Evolutionary conservation across 2,888 invertebrate genomes (phyloP).

Genomic region (Dryomyza anilis): DNA sequence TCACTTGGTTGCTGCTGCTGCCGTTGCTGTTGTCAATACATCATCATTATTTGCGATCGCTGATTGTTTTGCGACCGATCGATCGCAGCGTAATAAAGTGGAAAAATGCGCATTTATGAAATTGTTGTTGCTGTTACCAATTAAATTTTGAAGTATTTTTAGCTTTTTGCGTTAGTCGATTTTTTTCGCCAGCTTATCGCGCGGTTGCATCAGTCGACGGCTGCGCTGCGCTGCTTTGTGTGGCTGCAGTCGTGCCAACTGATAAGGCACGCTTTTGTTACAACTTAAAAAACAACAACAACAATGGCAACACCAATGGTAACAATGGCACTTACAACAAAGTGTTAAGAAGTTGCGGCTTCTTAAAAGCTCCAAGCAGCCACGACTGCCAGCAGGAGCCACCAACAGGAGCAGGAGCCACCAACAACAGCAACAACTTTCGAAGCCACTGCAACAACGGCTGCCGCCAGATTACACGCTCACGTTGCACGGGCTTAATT

Average conservation of each 20-base stretch:
- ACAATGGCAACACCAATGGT: background rate
- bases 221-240: background rate
- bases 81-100: no score
- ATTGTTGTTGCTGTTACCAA: no score
- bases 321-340: conserved; percentile 3
- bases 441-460: conserved; percentile 4
- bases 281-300: conserved; percentile 1
- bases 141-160: no score
- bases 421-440: background rate
- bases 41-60: conserved; percentile 19
- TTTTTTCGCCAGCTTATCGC: no score
- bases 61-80: conserved; percentile 13
- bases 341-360: background rate
- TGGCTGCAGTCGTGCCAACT: conserved; percentile 16
- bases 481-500: conserved; percentile 17
- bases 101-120: no score
- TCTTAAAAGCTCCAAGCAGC: conserved; percentile 6
- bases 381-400: background rate
- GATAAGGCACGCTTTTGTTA: conserved; percentile 24
- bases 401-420: background rate
- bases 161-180: no score
- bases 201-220: no score
- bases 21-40: conserved; percentile 20
- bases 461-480: conserved; percentile 5
- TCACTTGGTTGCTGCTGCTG: conserved; percentile 13